Conservation (phyloP, 2,113 vertebrate species). For the Lucifuga dentata region DNA sequence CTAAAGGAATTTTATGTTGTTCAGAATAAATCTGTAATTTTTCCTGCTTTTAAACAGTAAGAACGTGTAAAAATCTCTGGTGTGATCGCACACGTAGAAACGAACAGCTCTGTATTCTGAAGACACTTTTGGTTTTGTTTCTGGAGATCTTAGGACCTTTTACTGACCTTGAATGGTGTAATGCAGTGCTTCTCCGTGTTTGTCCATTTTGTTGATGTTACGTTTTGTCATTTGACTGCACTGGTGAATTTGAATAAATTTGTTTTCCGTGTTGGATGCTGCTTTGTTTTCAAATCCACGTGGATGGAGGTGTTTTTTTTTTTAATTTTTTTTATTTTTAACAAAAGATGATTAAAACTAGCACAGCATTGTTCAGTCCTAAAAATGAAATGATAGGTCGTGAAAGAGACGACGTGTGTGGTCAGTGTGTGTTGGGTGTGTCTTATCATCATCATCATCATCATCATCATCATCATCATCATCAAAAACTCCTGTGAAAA, state of each 20-base stretch:
- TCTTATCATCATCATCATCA: not conserved
- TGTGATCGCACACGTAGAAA: not conserved
- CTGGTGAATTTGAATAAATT: constrained; percentile 66
- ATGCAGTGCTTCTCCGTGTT: constrained; percentile 43
- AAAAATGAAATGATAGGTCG: not conserved
- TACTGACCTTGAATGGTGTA: constrained; percentile 51
- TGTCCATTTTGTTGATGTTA: constrained; percentile 32
- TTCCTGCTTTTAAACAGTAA: not conserved
- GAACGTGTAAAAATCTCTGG: not conserved
- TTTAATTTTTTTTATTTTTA: no score
- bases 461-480: no score
- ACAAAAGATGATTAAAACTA: no score
- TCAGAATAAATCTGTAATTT: constrained; percentile 7
- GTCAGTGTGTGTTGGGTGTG: not conserved
- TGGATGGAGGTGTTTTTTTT: no score
- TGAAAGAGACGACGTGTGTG: not conserved
- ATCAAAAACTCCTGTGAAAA: not conserved
- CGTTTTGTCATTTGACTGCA: constrained; percentile 39
- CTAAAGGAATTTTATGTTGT: constrained; percentile 9
- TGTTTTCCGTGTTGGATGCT: constrained; percentile 52
- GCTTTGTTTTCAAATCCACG: not conserved
- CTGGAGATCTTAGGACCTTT: constrained; percentile 14
- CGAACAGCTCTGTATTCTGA: not conserved
- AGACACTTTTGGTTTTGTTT: not conserved
- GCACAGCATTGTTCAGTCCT: no score